phyloP scores from a whole-genome alignment of 2,797 vertebrate genomes.

The Atherinosoma microstoma region DNA sequence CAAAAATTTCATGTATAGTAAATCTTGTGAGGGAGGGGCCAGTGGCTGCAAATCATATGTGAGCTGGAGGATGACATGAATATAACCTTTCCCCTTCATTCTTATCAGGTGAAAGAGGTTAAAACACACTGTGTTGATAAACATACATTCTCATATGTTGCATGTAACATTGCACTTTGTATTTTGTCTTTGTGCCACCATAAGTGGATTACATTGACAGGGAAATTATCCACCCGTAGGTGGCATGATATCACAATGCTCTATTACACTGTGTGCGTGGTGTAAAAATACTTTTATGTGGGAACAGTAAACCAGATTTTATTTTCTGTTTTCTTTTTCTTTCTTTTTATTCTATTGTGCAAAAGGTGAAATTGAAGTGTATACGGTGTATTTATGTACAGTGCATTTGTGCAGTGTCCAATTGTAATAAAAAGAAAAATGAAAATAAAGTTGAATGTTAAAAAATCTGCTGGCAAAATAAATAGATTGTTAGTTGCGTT shows the following conservation, averaged over 20 bases:
- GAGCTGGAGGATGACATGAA: conserved; percentile 58
- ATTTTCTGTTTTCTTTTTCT: no score
- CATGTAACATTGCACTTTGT: not conserved
- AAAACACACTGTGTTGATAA: conserved; percentile 3
- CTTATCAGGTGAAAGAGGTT: conserved; percentile 28
- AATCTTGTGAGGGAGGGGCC: conserved; percentile 74
- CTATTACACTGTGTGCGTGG: not conserved
- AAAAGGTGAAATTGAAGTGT: no score
- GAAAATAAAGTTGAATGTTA: no score
- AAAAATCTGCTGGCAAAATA: no score
- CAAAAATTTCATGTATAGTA: conserved; percentile 76
- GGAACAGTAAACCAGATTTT: not conserved
- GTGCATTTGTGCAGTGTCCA: no score
- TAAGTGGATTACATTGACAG: conserved; percentile 28
- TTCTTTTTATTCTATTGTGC: no score
- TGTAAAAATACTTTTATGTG: not conserved
- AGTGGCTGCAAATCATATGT: conserved; percentile 60
- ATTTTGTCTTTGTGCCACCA: conserved; percentile 27
- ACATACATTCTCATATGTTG: not conserved
- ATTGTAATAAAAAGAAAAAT: no score
- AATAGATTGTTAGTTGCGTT: no score
- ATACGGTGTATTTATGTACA: no score
- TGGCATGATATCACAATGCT: conserved; percentile 62
- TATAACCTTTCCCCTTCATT: conserved; percentile 55
- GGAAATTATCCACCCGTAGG: conserved; percentile 65